Percentiles rank a stretch among this genome's conserved stretches.
Conservation (phyloP, 2,888 invertebrate species). For the Frankliniella fusca region DNA sequence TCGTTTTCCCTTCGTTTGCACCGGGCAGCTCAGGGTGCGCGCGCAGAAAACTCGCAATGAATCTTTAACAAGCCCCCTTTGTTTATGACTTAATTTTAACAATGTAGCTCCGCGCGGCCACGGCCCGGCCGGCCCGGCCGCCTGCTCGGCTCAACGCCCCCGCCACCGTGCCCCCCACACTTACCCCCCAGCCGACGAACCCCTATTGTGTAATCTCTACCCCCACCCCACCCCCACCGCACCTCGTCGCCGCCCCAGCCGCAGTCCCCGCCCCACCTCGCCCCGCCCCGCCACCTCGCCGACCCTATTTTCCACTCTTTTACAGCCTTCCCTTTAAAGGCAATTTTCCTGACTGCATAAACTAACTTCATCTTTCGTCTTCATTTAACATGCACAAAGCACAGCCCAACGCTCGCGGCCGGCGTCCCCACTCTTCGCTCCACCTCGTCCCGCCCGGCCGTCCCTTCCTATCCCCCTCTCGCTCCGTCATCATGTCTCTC, state of each 20-base stretch:
- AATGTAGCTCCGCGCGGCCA: neutral
- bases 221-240: neutral
- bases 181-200: neutral
- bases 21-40: neutral
- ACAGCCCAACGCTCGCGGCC: neutral
- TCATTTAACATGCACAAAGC: slow-evolving; percentile 26
- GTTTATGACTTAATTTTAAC: slow-evolving; percentile 25
- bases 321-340: slow-evolving; percentile 24
- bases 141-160: neutral
- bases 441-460: neutral
- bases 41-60: neutral
- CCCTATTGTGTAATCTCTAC: neutral
- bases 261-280: neutral
- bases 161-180: neutral
- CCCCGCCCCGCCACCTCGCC: neutral
- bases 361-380: slow-evolving; percentile 26
- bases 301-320: slow-evolving; percentile 24
- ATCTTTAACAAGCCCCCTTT: neutral
- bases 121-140: neutral
- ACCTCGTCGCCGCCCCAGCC: neutral
- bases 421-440: neutral
- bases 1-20: too few species aligned
- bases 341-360: slow-evolving; percentile 25
- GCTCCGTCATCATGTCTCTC: neutral
- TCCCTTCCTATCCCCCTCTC: neutral